Conservation (phyloP, 2,888 invertebrate species). For the Pediacus dermestoides region DNA sequence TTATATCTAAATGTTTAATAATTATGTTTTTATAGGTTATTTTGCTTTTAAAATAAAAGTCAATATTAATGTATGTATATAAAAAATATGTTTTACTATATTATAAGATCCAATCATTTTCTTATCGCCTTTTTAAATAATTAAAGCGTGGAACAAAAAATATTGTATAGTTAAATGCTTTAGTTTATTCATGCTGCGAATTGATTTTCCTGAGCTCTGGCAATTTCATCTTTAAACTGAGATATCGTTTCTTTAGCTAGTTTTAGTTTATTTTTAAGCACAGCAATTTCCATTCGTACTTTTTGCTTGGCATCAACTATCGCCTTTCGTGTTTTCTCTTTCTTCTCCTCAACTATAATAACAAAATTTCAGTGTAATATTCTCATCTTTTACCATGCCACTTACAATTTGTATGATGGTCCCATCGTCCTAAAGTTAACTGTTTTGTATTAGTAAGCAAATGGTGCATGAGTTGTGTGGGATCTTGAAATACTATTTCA, state of each 20-base stretch:
- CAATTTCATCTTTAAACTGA: slow-evolving; percentile 76
- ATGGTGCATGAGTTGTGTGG: slow-evolving; percentile 87
- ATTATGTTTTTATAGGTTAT: too few species aligned
- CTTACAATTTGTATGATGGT: slow-evolving; percentile 88
- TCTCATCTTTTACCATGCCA: slow-evolving; percentile 13
- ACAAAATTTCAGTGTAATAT: too few species aligned
- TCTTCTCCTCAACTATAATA: slow-evolving; percentile 83
- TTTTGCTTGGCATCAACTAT: slow-evolving; percentile 77
- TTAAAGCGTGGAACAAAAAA: too few species aligned
- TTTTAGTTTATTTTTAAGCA: slow-evolving; percentile 80
- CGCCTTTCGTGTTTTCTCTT: slow-evolving; percentile 72
- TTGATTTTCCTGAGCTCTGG: slow-evolving; percentile 47
- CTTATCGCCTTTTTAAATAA: too few species aligned
- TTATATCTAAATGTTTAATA: too few species aligned
- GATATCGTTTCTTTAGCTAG: slow-evolving; percentile 81
- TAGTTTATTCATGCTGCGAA: slow-evolving; percentile 16
- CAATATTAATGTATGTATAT: too few species aligned
- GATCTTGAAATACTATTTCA: slow-evolving; percentile 92
- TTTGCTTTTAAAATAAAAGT: too few species aligned
- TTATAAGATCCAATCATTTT: too few species aligned
- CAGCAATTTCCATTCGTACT: slow-evolving; percentile 75
- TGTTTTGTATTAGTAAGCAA: slow-evolving; percentile 74
- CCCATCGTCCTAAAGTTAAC: slow-evolving; percentile 68
- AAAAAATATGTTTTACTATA: too few species aligned
- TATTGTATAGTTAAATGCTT: too few species aligned